Evolutionary conservation across 2,113 vertebrate genomes (phyloP), one percentile per base, ranked within the genome.

Genomic region (Microcebus murinus): DNA sequence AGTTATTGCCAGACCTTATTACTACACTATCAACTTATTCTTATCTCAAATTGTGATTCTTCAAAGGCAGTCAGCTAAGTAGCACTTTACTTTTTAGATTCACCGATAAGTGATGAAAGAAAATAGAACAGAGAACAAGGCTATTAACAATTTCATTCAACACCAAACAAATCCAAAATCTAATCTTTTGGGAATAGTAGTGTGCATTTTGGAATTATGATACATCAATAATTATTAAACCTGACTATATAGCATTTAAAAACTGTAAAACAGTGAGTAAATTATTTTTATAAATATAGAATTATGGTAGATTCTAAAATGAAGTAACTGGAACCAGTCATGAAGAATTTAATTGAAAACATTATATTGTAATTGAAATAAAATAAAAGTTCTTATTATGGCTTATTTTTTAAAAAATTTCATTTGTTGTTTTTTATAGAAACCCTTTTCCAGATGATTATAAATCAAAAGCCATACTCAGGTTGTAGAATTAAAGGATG

Each of bases 21-120:
- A 97, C 96, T 92, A 97, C 65, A 73, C 95, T 97, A 96, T 96
- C 98, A 97, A 96, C 94, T 98, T 94, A 94, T 88, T 97, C 95
- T 96, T 92, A 96, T 68, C 93, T 96, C 87, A 94, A 73, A 91
- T 86, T 71, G 79, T 97, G 96, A 95, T 90, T 98, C 97, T 97
- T 97, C 90, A 87, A 93, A 95, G 93, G 95, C 96, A 95, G n/a
- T 48, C 90, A 96, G 91, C 91, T 96, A 82, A 97, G 63, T 85
- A 97, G 79, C 31, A 84, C 84, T 95, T 97, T 85, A 77, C 65
- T 88, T 89, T 94, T 96, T 97, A 97, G 91, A 97, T 7, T 91
- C 39, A 55, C 59, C 91, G 90, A 90, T 61, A 94, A 34, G 48
- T 39, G 31, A 94, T 82, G 42, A 86, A 91, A 96, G 45, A 73